phyloP scores from a whole-genome alignment of 2,113 vertebrate species.

The Odontophorus gujanensis region DNA sequence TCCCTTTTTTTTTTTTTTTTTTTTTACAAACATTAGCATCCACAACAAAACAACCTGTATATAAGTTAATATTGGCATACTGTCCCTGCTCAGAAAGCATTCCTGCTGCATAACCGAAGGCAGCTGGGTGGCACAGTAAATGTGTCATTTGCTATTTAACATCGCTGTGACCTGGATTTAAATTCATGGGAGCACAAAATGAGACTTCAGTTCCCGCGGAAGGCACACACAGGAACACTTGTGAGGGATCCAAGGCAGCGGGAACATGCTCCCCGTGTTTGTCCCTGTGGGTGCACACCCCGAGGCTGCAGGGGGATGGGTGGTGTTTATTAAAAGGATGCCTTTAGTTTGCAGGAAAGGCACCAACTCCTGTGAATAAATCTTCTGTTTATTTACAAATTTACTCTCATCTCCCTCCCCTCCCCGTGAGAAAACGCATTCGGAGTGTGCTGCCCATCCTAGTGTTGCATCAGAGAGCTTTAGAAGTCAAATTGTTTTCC shows the following conservation, averaged over 20 bases:
- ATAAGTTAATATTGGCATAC: constrained; percentile 71
- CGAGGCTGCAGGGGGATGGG: constrained; percentile 8
- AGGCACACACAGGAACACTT: constrained; percentile 75
- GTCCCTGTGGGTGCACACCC: constrained; percentile 28
- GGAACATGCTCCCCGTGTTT: constrained; percentile 22
- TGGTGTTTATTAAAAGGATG: constrained; percentile 65
- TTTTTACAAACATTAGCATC: not conserved
- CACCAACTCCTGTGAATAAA: constrained; percentile 61
- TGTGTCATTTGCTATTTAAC: constrained; percentile 84
- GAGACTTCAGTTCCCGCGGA: constrained; percentile 80
- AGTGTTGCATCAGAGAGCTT: constrained; percentile 19
- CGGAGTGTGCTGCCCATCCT: not conserved
- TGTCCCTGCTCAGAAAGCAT: constrained; percentile 73
- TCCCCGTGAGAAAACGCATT: constrained; percentile 11
- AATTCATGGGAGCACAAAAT: constrained; percentile 79
- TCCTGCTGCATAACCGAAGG: constrained; percentile 73
- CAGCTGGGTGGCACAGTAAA: constrained; percentile 83
- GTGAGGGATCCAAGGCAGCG: constrained; percentile 72
- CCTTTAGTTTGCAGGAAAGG: constrained; percentile 58
- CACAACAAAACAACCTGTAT: constrained; percentile 63
- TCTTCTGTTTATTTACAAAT: constrained; percentile 64
- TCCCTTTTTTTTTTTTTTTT: not conserved
- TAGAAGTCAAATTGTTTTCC: constrained; percentile 43
- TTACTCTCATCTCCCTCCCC: constrained; percentile 20
- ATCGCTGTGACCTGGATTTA: constrained; percentile 86